These are phyloP conservation scores for Caenorhabditis imperialis DNA, from an alignment of 2,888 invertebrate genomes.

Conservation along the genomic window DNA sequence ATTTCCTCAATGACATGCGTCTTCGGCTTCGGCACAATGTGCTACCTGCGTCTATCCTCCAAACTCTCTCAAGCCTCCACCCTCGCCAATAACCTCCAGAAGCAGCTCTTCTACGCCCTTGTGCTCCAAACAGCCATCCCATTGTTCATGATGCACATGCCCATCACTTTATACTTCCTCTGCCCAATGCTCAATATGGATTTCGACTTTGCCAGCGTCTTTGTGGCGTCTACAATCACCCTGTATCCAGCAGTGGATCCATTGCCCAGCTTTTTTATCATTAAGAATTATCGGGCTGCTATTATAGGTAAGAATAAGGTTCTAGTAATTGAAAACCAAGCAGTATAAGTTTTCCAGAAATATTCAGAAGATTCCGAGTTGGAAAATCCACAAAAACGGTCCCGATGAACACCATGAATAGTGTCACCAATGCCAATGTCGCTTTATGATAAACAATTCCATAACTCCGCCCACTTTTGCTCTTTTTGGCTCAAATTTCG, in stretches of 20 bases:
- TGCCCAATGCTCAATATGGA: slow-evolving; percentile 35
- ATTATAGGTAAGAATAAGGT: slow-evolving; percentile 15
- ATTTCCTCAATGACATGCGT: slow-evolving; percentile 22
- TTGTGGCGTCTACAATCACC: slow-evolving; percentile 30
- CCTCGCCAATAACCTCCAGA: slow-evolving; percentile 15
- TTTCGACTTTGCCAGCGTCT: slow-evolving; percentile 25
- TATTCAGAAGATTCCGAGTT: too few relatives aligned
- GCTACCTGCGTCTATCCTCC: slow-evolving; percentile 19
- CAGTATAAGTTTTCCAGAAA: too few relatives aligned
- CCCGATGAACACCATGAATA: too few relatives aligned
- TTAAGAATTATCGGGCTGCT: slow-evolving; percentile 29
- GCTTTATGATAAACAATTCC: neutral
- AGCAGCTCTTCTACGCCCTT: slow-evolving; percentile 33
- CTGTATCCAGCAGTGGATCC: slow-evolving; percentile 35
- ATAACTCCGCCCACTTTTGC: too few relatives aligned
- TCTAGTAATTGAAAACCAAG: too few relatives aligned
- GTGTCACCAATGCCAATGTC: too few relatives aligned
- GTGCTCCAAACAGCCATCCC: slow-evolving; percentile 33
- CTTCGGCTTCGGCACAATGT: slow-evolving; percentile 22
- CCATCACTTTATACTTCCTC: slow-evolving; percentile 20
- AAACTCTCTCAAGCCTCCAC: slow-evolving; percentile 9
- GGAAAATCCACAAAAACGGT: too few relatives aligned
- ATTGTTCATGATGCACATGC: slow-evolving; percentile 32
- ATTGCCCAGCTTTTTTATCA: slow-evolving; percentile 30
- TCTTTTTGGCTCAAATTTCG: too few relatives aligned